Conservation (phyloP, 2,113 vertebrate genomes). For the Martes martes region DNA sequence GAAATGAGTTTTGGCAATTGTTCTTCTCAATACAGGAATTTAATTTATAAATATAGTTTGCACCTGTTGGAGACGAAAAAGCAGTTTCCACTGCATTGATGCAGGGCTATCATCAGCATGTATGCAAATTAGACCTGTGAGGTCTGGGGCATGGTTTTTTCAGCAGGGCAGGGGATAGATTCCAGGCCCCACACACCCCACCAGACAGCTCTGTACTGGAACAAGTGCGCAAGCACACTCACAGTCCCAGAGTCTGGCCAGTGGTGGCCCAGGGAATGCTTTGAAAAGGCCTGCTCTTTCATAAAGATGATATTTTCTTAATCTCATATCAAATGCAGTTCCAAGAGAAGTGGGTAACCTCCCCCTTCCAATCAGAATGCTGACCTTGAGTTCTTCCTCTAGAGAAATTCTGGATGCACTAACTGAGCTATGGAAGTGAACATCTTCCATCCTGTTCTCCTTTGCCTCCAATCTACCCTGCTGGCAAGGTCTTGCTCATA, state of each 20-base stretch:
- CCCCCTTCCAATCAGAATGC: neutral
- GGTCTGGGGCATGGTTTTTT: neutral
- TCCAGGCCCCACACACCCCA: neutral
- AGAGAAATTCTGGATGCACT: neutral
- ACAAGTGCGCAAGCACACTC: accelerated
- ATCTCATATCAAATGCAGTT: neutral
- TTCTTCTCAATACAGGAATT: neutral
- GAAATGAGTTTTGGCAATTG: neutral
- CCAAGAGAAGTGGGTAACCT: neutral
- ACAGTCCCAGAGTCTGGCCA: no score
- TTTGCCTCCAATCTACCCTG: neutral
- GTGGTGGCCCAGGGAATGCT: neutral
- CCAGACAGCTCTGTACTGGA: neutral
- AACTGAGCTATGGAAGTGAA: neutral
- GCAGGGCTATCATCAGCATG: no score
- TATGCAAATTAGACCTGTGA: neutral
- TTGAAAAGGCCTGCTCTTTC: neutral
- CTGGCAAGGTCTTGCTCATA: neutral
- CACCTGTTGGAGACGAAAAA: neutral
- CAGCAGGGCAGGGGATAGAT: neutral
- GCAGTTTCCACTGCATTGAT: neutral
- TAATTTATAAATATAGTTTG: neutral
- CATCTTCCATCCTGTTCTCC: neutral
- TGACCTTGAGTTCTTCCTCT: neutral
- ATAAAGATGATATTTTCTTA: neutral